Percentiles rank a stretch among this genome's conserved stretches.
Evolutionary conservation across 2,888 invertebrate species (phyloP).

Genomic region (Drosophila leonis): DNA sequence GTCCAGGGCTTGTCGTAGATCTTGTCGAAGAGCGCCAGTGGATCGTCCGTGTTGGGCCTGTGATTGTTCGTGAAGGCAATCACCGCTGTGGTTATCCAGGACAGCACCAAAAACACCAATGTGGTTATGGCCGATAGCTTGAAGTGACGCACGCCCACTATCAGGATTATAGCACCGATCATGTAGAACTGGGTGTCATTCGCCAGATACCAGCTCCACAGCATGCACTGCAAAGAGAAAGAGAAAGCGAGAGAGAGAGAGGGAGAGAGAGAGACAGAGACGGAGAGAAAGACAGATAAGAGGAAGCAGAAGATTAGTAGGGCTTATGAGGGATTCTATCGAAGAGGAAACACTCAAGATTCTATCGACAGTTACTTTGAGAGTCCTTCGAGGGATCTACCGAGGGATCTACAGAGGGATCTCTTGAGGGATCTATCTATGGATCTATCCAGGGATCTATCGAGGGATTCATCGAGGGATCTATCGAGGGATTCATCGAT

Average conservation of each 20-base stretch:
- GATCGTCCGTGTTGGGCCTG: conserved; percentile 92
- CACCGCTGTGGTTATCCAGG: conserved; percentile 92
- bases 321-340: neutral
- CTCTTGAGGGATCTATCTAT: neutral
- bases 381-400: neutral
- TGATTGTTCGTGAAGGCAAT: conserved; percentile 92
- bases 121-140: conserved; percentile 90
- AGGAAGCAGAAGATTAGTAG: neutral
- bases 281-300: neutral
- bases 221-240: conserved; percentile 89
- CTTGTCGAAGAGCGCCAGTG: conserved; percentile 93
- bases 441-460: neutral
- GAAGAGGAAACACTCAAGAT: neutral
- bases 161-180: conserved; percentile 92
- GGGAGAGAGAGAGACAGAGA: neutral
- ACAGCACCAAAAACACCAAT: conserved; percentile 89
- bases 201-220: conserved; percentile 96
- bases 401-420: neutral
- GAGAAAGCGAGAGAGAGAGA: neutral
- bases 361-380: neutral
- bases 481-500: neutral
- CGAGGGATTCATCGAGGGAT: neutral
- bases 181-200: conserved; percentile 95
- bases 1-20: conserved; percentile 97
- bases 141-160: conserved; percentile 92